phyloP scores from a whole-genome alignment of 2,888 invertebrate species.

The Heliothis peltigera region DNA sequence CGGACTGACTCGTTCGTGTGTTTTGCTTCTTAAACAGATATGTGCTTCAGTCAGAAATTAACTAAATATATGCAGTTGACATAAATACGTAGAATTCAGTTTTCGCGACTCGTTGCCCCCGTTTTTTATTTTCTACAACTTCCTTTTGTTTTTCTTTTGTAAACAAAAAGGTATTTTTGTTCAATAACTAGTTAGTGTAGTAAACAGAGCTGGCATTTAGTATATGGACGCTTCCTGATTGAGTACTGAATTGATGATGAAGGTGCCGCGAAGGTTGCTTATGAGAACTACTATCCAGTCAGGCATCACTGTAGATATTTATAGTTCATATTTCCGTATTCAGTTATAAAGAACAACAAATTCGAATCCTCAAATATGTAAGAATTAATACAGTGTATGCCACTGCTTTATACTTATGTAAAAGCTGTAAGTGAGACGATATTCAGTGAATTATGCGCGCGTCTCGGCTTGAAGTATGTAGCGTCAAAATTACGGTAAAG shows the following conservation, averaged over 20 bases:
- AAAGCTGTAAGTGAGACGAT: slow-evolving; percentile 35
- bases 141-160: background rate
- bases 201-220: slow-evolving; percentile 18
- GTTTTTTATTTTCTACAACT: background rate
- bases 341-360: too few relatives aligned
- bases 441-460: slow-evolving; percentile 37
- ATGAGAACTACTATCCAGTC: slow-evolving; percentile 5
- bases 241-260: slow-evolving; percentile 39
- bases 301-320: too few relatives aligned
- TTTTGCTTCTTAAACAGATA: slow-evolving; percentile 27
- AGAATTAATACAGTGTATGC: slow-evolving; percentile 15
- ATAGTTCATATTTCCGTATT: too few relatives aligned
- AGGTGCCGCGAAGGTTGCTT: slow-evolving; percentile 13
- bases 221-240: slow-evolving; percentile 30
- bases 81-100: slow-evolving; percentile 4
- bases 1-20: background rate
- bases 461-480: slow-evolving; percentile 41
- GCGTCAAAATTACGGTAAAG: slow-evolving; percentile 53
- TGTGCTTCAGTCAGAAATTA: slow-evolving; percentile 8
- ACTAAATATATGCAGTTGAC: slow-evolving; percentile 19
- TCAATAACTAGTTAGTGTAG: slow-evolving; percentile 5
- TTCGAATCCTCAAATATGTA: slow-evolving; percentile 10
- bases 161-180: background rate
- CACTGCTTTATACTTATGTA: slow-evolving; percentile 35
- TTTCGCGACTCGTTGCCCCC: background rate